Percentiles rank a stretch among this genome's conserved stretches.
Evolutionary conservation across 2,888 invertebrate species (phyloP).

Genomic region (Ethmia dodecea): DNA sequence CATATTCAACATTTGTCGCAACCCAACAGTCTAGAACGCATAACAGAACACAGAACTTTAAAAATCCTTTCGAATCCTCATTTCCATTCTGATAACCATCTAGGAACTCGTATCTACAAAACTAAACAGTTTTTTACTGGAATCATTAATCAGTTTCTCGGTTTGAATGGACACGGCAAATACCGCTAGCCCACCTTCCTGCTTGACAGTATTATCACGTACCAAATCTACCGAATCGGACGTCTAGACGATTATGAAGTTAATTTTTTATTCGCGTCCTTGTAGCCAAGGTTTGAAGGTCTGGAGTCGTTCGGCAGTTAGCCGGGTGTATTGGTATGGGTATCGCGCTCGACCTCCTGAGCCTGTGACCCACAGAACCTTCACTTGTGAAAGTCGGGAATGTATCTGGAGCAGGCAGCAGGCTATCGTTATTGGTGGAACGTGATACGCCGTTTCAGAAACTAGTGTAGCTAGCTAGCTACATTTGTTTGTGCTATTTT

Average conservation of each 20-base stretch:
- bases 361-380: conserved; percentile 66
- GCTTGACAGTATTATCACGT: conserved; percentile 49
- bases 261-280: conserved; percentile 7
- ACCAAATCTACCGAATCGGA: conserved; percentile 32
- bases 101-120: too few relatives aligned
- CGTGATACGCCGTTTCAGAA: too few relatives aligned
- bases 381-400: conserved; percentile 62
- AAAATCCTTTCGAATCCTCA: too few relatives aligned
- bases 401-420: conserved; percentile 1
- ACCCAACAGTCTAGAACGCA: too few relatives aligned
- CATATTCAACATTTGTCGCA: too few relatives aligned
- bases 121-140: too few relatives aligned
- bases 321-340: conserved; percentile 49
- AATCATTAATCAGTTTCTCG: conserved; percentile 17
- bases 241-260: conserved; percentile 3
- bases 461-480: too few relatives aligned
- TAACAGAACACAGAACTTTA: too few relatives aligned
- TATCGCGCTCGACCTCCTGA: conserved; percentile 48
- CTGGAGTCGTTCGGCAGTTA: not conserved
- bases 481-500: too few relatives aligned
- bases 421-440: too few relatives aligned
- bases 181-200: conserved; percentile 34
- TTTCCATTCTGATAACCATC: too few relatives aligned
- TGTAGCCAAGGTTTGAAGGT: conserved; percentile 4
- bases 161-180: conserved; percentile 13